A percentile compares a stretch with the other conserved stretches of the same genome.
phyloP scores from a whole-genome alignment of 2,113 vertebrate genomes.

The Zingel zingel region DNA sequence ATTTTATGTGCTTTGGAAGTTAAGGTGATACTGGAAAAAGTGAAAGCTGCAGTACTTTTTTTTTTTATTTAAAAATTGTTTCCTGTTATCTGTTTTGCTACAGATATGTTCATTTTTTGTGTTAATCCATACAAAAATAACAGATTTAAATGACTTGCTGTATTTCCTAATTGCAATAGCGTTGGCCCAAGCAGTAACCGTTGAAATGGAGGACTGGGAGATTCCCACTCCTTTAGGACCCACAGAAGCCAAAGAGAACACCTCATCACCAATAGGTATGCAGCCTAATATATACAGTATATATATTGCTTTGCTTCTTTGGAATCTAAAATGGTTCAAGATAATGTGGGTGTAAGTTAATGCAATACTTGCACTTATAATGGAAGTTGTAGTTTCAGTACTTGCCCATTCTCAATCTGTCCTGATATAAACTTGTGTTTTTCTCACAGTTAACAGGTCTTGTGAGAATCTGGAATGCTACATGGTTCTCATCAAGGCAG shows the following conservation, averaged over 20 bases:
- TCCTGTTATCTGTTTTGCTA: background rate
- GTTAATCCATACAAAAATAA: background rate
- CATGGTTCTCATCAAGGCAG: conserved; percentile 84
- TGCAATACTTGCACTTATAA: background rate
- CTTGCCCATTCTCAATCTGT: background rate
- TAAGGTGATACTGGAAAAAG: background rate
- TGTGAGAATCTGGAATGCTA: conserved; percentile 83
- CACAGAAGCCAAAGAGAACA: conserved; percentile 17
- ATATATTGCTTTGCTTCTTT: too few relatives aligned
- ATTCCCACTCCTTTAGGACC: background rate
- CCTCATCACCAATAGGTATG: conserved; percentile 41
- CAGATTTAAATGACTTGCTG: background rate
- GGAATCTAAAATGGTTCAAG: background rate
- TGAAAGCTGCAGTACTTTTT: background rate
- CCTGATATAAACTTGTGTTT: background rate
- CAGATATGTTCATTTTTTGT: background rate
- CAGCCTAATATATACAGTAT: background rate
- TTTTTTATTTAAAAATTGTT: background rate
- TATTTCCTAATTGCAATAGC: conserved; percentile 6
- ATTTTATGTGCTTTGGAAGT: background rate
- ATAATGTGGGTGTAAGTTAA: background rate
- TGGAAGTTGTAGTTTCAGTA: background rate
- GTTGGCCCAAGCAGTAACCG: background rate
- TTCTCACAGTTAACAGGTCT: conserved; percentile 43
- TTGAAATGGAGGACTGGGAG: conserved; percentile 61